These are phyloP conservation scores for Euzophera pinguis DNA, from an alignment of 2,888 invertebrate species.

Conservation along the genomic window DNA sequence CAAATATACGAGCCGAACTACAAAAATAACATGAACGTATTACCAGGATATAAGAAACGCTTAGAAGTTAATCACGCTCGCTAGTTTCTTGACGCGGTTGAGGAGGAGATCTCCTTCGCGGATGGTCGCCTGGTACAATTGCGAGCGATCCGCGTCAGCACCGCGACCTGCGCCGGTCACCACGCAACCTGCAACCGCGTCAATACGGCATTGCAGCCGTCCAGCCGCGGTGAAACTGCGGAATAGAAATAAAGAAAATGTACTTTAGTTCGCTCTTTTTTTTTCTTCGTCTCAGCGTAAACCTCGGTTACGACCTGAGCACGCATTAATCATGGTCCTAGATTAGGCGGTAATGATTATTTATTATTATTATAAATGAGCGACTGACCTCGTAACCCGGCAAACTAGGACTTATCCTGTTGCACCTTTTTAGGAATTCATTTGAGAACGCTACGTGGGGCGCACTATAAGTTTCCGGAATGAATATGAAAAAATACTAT, in stretches of 20 bases:
- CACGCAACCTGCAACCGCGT: slow-evolving; percentile 96
- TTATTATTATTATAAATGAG: too few relatives aligned
- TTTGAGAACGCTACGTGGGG: too few relatives aligned
- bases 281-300: too few relatives aligned
- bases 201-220: slow-evolving; percentile 97
- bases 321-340: too few relatives aligned
- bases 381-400: too few relatives aligned
- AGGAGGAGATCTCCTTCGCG: slow-evolving; percentile 98
- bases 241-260: background rate
- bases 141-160: slow-evolving; percentile 77
- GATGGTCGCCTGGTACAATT: slow-evolving; percentile 96
- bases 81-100: slow-evolving; percentile 98
- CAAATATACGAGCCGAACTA: background rate
- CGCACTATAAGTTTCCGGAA: too few relatives aligned
- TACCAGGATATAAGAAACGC: slow-evolving; percentile 30
- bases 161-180: slow-evolving; percentile 86
- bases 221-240: slow-evolving; percentile 98
- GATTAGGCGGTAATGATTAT: too few relatives aligned
- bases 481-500: too few relatives aligned
- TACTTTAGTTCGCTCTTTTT: too few relatives aligned
- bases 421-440: too few relatives aligned
- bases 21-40: background rate
- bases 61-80: slow-evolving; percentile 98
- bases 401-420: too few relatives aligned
- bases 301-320: too few relatives aligned